These are phyloP conservation scores for Thrips palmi DNA, from an alignment of 1,140 invertebrate species.

Conservation along the genomic window DNA sequence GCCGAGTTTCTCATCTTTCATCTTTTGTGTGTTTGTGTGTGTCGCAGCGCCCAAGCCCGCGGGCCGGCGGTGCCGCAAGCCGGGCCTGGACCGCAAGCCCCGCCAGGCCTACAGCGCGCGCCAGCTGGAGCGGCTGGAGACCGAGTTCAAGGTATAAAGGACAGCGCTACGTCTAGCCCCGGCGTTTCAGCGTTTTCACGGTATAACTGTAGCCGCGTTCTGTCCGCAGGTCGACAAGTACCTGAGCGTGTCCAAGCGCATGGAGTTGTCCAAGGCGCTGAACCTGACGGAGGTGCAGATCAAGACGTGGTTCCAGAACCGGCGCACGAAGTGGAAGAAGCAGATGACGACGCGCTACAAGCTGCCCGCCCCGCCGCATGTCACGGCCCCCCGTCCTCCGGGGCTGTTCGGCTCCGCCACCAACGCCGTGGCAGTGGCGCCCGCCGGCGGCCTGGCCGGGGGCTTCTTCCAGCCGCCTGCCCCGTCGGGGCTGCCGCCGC, in stretches of 20 bases:
- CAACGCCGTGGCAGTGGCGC: too few relatives aligned
- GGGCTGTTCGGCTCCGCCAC: too few relatives aligned
- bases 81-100: conserved; percentile 78
- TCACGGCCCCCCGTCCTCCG: too few relatives aligned
- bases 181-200: too few relatives aligned
- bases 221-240: conserved; percentile 68
- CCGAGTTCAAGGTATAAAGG: conserved; percentile 74
- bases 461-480: too few relatives aligned
- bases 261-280: conserved; percentile 77
- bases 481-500: too few relatives aligned
- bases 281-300: conserved; percentile 89
- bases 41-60: conserved; percentile 54
- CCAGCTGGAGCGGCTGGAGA: conserved; percentile 74
- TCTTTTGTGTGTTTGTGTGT: too few relatives aligned
- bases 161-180: background rate
- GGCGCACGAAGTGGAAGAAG: conserved; percentile 92
- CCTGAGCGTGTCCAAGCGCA: conserved; percentile 80
- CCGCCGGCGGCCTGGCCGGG: too few relatives aligned
- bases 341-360: conserved; percentile 77
- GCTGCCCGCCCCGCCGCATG: too few relatives aligned
- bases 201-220: conserved; percentile 6
- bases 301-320: conserved; percentile 94
- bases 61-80: conserved; percentile 58
- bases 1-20: conserved; percentile 13
- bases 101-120: conserved; percentile 88